Evolutionary conservation across 53 echinoderm and acorn worm species (phyloP).

Genomic region (Arbacia lixula): DNA sequence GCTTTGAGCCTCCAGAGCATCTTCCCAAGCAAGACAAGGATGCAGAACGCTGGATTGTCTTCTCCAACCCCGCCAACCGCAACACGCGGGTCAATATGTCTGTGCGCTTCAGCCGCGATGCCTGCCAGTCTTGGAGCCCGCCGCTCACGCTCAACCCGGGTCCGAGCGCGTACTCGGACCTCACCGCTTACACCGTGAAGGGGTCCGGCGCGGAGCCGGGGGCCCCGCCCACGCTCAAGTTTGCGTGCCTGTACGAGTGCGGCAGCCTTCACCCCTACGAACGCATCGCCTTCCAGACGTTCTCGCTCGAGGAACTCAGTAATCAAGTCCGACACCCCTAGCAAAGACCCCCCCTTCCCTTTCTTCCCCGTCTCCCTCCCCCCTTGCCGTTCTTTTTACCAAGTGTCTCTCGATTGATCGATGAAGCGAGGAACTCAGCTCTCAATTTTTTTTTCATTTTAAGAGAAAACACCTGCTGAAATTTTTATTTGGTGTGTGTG

Average conservation of each 20-base stretch:
- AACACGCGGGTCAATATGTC: conserved; percentile 85
- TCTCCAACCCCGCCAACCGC: conserved; percentile 90
- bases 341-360: too few relatives aligned
- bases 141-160: conserved; percentile 80
- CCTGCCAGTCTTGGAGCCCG: conserved; percentile 80
- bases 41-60: conserved; percentile 75
- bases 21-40: conserved; percentile 56
- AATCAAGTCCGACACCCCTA: not conserved
- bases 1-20: conserved; percentile 66
- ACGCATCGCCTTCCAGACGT: conserved; percentile 82
- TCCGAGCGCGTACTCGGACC: conserved; percentile 90
- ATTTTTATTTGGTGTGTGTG: too few relatives aligned
- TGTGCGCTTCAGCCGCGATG: conserved; percentile 77
- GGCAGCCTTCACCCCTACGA: conserved; percentile 82
- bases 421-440: too few relatives aligned
- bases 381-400: too few relatives aligned
- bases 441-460: too few relatives aligned
- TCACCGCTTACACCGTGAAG: conserved; percentile 60
- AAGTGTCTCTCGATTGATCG: too few relatives aligned
- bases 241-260: conserved; percentile 93
- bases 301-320: conserved; percentile 67
- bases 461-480: too few relatives aligned
- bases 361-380: too few relatives aligned
- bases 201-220: conserved; percentile 14
- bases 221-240: conserved; percentile 32